Base-by-base conservation (phyloP, 2,888 invertebrate species). In the Diplolepis rosae region DNA sequence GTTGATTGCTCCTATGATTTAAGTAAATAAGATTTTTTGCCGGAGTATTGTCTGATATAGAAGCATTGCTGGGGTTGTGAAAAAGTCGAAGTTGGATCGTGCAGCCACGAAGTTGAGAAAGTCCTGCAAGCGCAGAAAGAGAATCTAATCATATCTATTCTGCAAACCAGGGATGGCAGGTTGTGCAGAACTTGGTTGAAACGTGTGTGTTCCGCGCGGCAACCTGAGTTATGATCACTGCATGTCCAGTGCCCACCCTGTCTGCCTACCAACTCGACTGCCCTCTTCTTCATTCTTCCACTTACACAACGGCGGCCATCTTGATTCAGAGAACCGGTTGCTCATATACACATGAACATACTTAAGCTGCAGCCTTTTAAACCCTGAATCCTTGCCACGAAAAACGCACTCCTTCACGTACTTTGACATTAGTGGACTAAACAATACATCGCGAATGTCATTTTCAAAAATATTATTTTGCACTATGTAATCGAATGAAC, bases 201-300 rank as follows among this genome's bases (percentile, higher is more conserved):
- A 79, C 81, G 84, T 83, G 83, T 84, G 84, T 83, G 83, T 84
- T 82, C 83, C 80, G 77, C 81, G 79, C 84, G 80, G 78, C 81
- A 81, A 81, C 80, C 82, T 85, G 85, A 86, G 83, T 86, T 86
- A 86, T 84, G 85, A 85, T 84, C 82, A 80, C 77, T 82, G 79
- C 78, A 77, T 81, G 82, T n/a, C n/a, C n/a, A n/a, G n/a, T n/a
- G n/a, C 84, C 85, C 83, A 84, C 84, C 85, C 85, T 83, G 85
- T 70, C 78, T 79, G 83, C 75, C 76, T 72, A 77, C 75, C 45
- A 66, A 30, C 22, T 50, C 28, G 51, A 50, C 51, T 39, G 68
- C 68, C 68, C 28, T 66, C 35, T 66, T 68, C 65, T 51, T 61
- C 35, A 22, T 61, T 61, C 51, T 65, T 65, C 69, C 42, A 65